Percentiles rank a stretch among this genome's conserved stretches.
These are phyloP conservation scores for Cossypha dichroa DNA, from an alignment of 2,797 vertebrate genomes.

Conservation along the genomic window DNA sequence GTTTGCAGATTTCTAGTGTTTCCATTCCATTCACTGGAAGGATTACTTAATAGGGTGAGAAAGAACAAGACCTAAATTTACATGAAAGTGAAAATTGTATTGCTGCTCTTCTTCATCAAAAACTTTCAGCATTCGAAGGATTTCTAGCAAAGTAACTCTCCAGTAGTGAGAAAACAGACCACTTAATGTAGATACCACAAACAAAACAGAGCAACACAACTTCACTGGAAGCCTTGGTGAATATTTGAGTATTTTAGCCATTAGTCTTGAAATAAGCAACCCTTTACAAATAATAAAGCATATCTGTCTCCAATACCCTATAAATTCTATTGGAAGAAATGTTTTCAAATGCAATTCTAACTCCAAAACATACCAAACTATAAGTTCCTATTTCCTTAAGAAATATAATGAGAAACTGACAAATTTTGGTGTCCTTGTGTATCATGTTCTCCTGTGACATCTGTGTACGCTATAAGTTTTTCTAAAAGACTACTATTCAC, in stretches of 20 bases:
- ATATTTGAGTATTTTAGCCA: neutral
- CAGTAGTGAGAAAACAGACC: neutral
- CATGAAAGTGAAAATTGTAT: neutral
- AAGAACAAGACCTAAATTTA: neutral
- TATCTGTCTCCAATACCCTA: neutral
- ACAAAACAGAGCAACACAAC: neutral
- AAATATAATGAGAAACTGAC: neutral
- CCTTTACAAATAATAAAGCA: neutral
- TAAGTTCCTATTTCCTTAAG: neutral
- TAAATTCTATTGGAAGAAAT: neutral
- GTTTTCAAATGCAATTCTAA: neutral
- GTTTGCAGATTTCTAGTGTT: neutral
- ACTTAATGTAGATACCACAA: neutral
- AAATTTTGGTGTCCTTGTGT: neutral
- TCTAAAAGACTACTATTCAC: neutral
- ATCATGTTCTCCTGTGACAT: neutral
- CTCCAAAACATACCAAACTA: neutral
- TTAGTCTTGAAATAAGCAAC: neutral
- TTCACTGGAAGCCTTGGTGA: rapidly evolving
- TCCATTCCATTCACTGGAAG: neutral
- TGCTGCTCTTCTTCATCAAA: neutral
- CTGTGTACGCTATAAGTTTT: neutral
- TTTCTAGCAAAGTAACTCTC: neutral
- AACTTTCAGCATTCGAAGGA: neutral
- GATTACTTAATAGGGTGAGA: neutral